Conservation (phyloP, 2,888 invertebrate genomes). For the Clitarchus hookeri region DNA sequence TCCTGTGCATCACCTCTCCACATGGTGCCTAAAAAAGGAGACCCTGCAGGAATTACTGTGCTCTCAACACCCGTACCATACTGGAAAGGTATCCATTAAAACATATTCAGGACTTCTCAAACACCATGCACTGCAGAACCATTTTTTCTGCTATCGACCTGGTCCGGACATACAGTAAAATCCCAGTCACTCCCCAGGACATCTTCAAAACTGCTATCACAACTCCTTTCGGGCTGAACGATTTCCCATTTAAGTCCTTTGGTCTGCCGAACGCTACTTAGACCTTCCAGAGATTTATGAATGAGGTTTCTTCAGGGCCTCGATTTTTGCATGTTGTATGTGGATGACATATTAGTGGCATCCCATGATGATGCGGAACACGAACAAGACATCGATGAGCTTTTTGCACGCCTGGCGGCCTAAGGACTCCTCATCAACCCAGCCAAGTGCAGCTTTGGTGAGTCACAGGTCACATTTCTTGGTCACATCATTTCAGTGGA, state of each 20-base stretch:
- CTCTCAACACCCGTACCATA: too few species aligned
- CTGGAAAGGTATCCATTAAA: too few species aligned
- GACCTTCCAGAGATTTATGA: constrained; percentile 35
- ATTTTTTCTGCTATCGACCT: not conserved
- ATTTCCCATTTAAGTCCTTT: constrained; percentile 34
- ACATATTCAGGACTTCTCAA: too few species aligned
- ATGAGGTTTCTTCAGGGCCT: constrained; percentile 11
- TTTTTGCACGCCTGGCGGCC: not conserved
- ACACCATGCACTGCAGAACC: too few species aligned
- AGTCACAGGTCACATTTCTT: not conserved
- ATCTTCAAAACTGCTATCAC: constrained; percentile 28
- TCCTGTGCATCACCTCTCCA: too few species aligned
- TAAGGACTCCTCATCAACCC: not conserved
- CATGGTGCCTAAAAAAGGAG: too few species aligned
- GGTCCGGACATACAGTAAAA: not conserved
- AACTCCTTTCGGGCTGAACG: constrained; percentile 33
- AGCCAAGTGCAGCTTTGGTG: too few species aligned
- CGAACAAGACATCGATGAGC: not conserved
- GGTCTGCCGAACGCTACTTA: constrained; percentile 31
- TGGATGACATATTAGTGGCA: constrained; percentile 12
- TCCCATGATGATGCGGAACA: constrained; percentile 19
- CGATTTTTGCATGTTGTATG: constrained; percentile 11
- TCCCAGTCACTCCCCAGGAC: not conserved
- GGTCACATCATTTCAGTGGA: not conserved
- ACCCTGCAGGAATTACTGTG: too few species aligned